A percentile compares a stretch with the other conserved stretches of the same genome.
These are phyloP conservation scores for Drosophila kambysellisi DNA, from an alignment of 2,888 invertebrate genomes.

Conservation along the genomic window DNA sequence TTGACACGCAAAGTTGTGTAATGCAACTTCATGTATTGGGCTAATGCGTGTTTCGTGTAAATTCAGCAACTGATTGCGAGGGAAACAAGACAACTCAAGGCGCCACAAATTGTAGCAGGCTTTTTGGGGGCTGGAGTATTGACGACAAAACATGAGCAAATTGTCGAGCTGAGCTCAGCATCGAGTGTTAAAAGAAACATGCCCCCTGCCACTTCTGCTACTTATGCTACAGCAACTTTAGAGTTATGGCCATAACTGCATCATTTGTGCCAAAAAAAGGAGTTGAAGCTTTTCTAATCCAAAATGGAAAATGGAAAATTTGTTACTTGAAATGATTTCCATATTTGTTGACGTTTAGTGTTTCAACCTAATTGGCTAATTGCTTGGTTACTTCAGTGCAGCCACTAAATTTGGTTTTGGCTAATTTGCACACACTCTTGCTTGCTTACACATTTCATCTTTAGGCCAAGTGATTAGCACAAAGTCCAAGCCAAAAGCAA, in stretches of 20 bases:
- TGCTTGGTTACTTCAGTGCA: neutral
- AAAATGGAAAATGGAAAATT: neutral
- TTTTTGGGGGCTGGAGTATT: conserved; percentile 12
- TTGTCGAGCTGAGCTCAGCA: neutral
- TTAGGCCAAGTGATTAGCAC: conserved; percentile 34
- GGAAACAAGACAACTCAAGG: conserved; percentile 27
- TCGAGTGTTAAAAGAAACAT: neutral
- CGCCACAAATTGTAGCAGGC: conserved; percentile 27
- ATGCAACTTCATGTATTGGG: conserved; percentile 46
- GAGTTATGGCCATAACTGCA: neutral
- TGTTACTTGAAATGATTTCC: neutral
- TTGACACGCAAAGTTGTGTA: conserved; percentile 46
- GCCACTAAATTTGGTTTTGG: conserved; percentile 25
- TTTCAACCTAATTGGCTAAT: neutral
- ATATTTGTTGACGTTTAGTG: neutral
- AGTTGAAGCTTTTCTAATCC: neutral
- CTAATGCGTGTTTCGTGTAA: conserved; percentile 61
- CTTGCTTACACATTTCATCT: conserved; percentile 38
- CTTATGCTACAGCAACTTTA: neutral
- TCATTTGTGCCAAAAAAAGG: neutral
- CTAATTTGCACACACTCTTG: conserved; percentile 53
- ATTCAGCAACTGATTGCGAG: conserved; percentile 24
- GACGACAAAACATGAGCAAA: neutral
- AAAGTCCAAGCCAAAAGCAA: conserved; percentile 18
- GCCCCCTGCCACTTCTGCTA: neutral